phyloP scores from a whole-genome alignment of 2,797 vertebrate genomes.

The Acridotheres tristis region DNA sequence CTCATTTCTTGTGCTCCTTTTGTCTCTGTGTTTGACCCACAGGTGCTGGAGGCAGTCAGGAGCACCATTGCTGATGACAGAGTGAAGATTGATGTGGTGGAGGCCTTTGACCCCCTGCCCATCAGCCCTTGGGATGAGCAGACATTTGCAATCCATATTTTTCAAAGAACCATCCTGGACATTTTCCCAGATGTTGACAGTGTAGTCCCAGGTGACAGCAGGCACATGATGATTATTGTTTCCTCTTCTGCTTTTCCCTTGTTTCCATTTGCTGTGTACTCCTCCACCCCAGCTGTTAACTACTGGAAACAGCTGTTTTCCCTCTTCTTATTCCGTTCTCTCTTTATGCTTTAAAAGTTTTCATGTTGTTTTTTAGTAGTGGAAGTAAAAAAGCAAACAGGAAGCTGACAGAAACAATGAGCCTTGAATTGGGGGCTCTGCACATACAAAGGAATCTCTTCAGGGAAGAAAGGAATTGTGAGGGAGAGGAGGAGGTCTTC shows the following conservation, averaged over 20 bases:
- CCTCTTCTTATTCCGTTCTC: slow-evolving; percentile 29
- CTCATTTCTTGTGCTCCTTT: neutral
- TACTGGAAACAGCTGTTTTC: slow-evolving; percentile 74
- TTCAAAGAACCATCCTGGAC: slow-evolving; percentile 86
- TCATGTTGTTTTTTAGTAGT: slow-evolving; percentile 43
- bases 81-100: slow-evolving; percentile 83
- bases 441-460: slow-evolving; percentile 37
- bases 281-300: slow-evolving; percentile 68
- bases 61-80: slow-evolving; percentile 84
- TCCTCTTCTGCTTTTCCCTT: slow-evolving; percentile 45
- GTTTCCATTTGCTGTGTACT: slow-evolving; percentile 50
- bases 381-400: slow-evolving; percentile 74
- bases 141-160: slow-evolving; percentile 87
- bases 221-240: slow-evolving; percentile 36
- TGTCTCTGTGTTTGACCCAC: neutral
- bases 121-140: slow-evolving; percentile 84
- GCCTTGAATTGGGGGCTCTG: slow-evolving; percentile 38
- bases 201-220: slow-evolving; percentile 85
- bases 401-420: slow-evolving; percentile 73
- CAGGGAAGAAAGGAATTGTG: slow-evolving; percentile 3
- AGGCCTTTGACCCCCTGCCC: slow-evolving; percentile 87
- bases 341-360: slow-evolving; percentile 39
- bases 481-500: slow-evolving; percentile 25
- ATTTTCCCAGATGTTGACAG: slow-evolving; percentile 83
- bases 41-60: slow-evolving; percentile 85